A percentile compares a stretch with the other conserved stretches of the same genome.
phyloP scores from a whole-genome alignment of 1,140 invertebrate genomes.

The Temnothorax nylanderi region DNA sequence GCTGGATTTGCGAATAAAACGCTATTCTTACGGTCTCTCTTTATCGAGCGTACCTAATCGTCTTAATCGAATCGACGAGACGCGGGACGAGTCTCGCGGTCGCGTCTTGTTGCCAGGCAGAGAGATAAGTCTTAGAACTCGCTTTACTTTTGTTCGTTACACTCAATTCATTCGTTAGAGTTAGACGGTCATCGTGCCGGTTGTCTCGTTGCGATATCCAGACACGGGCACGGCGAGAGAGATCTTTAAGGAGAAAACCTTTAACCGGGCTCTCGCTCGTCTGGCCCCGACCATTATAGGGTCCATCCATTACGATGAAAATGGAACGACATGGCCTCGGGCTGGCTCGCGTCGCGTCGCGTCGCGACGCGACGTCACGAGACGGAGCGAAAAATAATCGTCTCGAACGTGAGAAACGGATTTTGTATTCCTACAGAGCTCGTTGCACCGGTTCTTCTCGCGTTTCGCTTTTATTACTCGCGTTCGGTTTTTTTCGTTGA shows the following conservation, averaged over 20 bases:
- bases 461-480: slow-evolving; percentile 17
- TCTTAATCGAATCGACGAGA: background rate
- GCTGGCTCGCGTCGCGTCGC: slow-evolving; percentile 8
- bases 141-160: slow-evolving; percentile 45
- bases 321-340: slow-evolving; percentile 62
- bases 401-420: slow-evolving; percentile 27
- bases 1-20: background rate
- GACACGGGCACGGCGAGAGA: slow-evolving; percentile 59
- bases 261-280: slow-evolving; percentile 67
- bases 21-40: background rate
- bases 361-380: slow-evolving; percentile 45
- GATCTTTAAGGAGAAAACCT: slow-evolving; percentile 73
- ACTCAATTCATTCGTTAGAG: slow-evolving; percentile 59
- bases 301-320: slow-evolving; percentile 73
- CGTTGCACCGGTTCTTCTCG: slow-evolving; percentile 42
- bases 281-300: slow-evolving; percentile 64
- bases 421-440: slow-evolving; percentile 30
- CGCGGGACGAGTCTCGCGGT: background rate
- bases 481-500: slow-evolving; percentile 4
- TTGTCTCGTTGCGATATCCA: slow-evolving; percentile 46
- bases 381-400: slow-evolving; percentile 52
- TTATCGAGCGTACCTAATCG: slow-evolving; percentile 7
- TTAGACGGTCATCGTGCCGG: slow-evolving; percentile 57
- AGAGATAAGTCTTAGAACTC: slow-evolving; percentile 1
- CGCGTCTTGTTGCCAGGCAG: slow-evolving; percentile 53